phyloP scores from a whole-genome alignment of 1,140 invertebrate genomes.

The Leptopilina boulardi region DNA sequence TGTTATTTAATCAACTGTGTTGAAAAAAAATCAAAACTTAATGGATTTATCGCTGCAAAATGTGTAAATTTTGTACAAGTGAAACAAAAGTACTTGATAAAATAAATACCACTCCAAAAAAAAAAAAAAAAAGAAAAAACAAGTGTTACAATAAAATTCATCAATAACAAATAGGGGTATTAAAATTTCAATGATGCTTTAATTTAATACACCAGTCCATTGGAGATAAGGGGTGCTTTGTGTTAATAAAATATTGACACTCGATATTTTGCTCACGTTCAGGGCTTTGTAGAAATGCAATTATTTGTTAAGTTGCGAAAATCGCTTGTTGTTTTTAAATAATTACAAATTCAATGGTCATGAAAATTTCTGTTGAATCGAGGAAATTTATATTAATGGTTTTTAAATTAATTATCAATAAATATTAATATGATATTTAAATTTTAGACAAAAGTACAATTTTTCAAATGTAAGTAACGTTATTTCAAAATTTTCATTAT shows the following conservation, averaged over 20 bases:
- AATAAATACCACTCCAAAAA: neutral
- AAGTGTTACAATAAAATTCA: neutral
- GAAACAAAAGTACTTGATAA: neutral
- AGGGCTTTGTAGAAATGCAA: neutral
- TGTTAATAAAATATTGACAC: slow-evolving; percentile 68
- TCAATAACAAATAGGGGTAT: neutral
- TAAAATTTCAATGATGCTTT: neutral
- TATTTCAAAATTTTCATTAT: too few relatives aligned
- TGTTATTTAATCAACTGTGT: too few relatives aligned
- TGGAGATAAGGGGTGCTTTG: slow-evolving; percentile 52
- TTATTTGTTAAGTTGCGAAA: slow-evolving; percentile 20
- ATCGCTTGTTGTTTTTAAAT: neutral
- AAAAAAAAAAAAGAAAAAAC: too few relatives aligned
- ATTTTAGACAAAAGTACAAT: too few relatives aligned
- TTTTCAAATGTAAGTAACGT: too few relatives aligned
- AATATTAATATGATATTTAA: too few relatives aligned
- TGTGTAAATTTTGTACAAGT: neutral
- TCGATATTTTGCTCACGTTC: slow-evolving; percentile 59
- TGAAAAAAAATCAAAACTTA: neutral
- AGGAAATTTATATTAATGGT: too few relatives aligned
- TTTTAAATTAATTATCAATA: too few relatives aligned
- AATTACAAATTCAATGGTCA: neutral
- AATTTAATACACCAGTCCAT: neutral
- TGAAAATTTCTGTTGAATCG: neutral
- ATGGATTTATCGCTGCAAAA: too few relatives aligned